Conservation (phyloP, 2,113 vertebrate species). For the Pangasianodon hypophthalmus region DNA sequence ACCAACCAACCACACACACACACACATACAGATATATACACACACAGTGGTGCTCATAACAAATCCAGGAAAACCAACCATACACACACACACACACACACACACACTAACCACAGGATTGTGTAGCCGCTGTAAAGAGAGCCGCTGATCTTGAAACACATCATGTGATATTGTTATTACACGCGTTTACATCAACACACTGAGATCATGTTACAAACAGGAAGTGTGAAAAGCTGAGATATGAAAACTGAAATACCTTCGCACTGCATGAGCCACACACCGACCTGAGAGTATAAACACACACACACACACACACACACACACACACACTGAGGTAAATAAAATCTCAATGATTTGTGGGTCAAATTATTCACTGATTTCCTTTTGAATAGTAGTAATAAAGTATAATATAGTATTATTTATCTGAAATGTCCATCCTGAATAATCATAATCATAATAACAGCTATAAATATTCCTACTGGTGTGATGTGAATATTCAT, state of each 20-base stretch:
- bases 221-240: not conserved
- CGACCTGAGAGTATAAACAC: constrained; percentile 73
- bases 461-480: not conserved
- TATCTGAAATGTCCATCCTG: not conserved
- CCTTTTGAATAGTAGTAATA: not conserved
- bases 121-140: not conserved
- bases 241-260: constrained; percentile 80
- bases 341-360: not conserved
- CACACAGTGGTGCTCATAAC: constrained; percentile 41
- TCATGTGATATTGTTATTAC: not conserved
- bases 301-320: constrained; percentile 11
- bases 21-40: constrained; percentile 50
- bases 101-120: not conserved
- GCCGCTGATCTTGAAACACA: not conserved
- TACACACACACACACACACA: not conserved
- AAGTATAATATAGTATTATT: not conserved
- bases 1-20: not conserved
- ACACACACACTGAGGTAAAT: not conserved
- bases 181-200: not conserved
- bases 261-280: constrained; percentile 87
- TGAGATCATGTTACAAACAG: not conserved
- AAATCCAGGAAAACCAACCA: not conserved
- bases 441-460: not conserved
- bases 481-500: not conserved
- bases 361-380: not conserved